A percentile compares a stretch with the other conserved stretches of the same genome.
Evolutionary conservation across 2,797 vertebrate species (phyloP).

Genomic region (Psittacula echo): DNA sequence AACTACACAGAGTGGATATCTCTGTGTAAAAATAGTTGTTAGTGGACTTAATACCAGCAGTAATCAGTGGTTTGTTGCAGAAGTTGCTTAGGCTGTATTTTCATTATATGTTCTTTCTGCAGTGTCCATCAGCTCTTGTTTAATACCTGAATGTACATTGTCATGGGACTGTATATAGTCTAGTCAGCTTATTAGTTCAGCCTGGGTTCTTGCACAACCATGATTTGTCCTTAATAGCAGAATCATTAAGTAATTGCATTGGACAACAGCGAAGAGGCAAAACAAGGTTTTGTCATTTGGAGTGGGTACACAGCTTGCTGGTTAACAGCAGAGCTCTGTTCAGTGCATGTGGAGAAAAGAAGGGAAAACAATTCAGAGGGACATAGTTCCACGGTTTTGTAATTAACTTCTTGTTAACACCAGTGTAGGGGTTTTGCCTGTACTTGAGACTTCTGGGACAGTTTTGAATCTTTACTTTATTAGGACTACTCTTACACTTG

Average conservation of each 20-base stretch:
- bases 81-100: neutral
- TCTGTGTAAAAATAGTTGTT: neutral
- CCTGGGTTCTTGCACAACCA: neutral
- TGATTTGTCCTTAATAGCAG: neutral
- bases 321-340: neutral
- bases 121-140: neutral
- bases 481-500: neutral
- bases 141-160: neutral
- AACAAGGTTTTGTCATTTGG: neutral
- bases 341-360: neutral
- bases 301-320: neutral
- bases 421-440: neutral
- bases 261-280: neutral
- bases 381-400: neutral
- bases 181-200: neutral
- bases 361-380: neutral
- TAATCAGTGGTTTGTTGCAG: neutral
- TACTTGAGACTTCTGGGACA: neutral
- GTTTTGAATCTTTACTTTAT: neutral
- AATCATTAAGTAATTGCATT: neutral
- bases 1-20: neutral
- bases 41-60: neutral
- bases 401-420: neutral
- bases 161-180: neutral
- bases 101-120: neutral